phyloP scores from a whole-genome alignment of 2,113 vertebrate genomes.

The Lophura nycthemera region DNA sequence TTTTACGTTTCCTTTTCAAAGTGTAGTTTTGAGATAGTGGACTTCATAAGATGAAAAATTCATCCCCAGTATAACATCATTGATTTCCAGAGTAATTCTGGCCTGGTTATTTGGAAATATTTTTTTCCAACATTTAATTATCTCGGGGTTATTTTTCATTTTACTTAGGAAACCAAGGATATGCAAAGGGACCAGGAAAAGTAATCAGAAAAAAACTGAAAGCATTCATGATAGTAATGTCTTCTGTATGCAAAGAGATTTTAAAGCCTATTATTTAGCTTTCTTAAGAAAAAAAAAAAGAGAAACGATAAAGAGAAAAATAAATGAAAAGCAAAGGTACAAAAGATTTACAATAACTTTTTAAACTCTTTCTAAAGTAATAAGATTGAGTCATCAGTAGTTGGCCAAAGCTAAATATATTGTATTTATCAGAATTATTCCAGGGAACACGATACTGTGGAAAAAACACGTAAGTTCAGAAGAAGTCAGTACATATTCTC shows the following conservation, averaged over 20 bases:
- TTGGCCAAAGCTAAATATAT: not conserved
- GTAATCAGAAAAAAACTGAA: conserved; percentile 1
- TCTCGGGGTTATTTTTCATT: conserved; percentile 18
- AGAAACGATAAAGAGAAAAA: not conserved
- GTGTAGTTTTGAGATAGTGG: not conserved
- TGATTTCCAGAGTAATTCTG: conserved; percentile 14
- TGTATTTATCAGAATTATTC: not conserved
- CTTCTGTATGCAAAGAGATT: not conserved
- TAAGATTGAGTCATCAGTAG: not conserved
- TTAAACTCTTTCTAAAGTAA: not conserved
- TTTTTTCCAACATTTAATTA: conserved; percentile 31
- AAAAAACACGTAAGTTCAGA: not conserved
- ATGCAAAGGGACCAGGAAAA: not conserved
- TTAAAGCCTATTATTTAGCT: not conserved
- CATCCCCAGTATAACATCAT: not conserved
- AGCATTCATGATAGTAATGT: not conserved
- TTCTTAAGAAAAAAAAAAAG: not conserved
- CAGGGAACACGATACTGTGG: not conserved
- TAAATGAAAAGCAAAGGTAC: not conserved
- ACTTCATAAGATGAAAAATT: conserved; percentile 10
- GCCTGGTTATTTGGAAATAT: conserved; percentile 17
- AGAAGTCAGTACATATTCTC: not conserved
- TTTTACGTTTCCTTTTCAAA: not conserved
- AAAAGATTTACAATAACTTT: not conserved
- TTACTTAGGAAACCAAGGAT: not conserved